A percentile compares a stretch with the other conserved stretches of the same genome.
phyloP scores from a whole-genome alignment of 2,888 invertebrate genomes.

The Acanthosepion lycidas region DNA sequence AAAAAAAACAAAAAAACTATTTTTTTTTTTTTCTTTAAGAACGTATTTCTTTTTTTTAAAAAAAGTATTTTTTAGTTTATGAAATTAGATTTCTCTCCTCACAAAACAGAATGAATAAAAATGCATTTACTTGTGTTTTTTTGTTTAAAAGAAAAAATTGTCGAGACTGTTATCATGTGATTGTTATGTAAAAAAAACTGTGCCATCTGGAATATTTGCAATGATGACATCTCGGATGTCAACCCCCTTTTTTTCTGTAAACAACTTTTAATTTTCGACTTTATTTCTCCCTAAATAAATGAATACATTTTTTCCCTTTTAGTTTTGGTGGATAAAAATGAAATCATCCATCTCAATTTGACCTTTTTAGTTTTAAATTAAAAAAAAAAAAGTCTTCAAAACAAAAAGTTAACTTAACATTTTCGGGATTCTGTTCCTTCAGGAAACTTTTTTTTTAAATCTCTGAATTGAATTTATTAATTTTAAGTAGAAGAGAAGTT shows the following conservation, averaged over 20 bases:
- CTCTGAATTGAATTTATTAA: too few species aligned
- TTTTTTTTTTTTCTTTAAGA: neutral
- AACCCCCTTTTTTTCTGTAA: neutral
- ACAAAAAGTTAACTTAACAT: too few species aligned
- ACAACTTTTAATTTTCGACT: too few species aligned
- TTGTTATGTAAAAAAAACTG: neutral
- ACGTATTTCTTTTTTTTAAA: neutral
- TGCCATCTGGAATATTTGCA: neutral
- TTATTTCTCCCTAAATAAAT: too few species aligned
- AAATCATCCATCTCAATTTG: too few species aligned
- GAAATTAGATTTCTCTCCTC: neutral
- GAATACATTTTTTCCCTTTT: too few species aligned
- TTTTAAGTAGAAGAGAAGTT: too few species aligned
- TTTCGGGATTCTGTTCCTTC: too few species aligned
- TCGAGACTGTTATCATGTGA: neutral
- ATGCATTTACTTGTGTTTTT: neutral
- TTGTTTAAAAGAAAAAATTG: neutral
- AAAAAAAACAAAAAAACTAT: neutral
- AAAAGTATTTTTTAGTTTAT: neutral
- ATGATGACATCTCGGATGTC: neutral
- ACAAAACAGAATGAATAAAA: neutral
- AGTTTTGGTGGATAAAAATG: too few species aligned
- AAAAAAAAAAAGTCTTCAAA: too few species aligned
- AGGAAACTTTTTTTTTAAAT: too few species aligned
- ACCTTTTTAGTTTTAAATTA: too few species aligned